Percentiles rank a stretch among this genome's conserved stretches.
phyloP scores from a whole-genome alignment of 2,113 vertebrate species.

The Suricata suricatta region DNA sequence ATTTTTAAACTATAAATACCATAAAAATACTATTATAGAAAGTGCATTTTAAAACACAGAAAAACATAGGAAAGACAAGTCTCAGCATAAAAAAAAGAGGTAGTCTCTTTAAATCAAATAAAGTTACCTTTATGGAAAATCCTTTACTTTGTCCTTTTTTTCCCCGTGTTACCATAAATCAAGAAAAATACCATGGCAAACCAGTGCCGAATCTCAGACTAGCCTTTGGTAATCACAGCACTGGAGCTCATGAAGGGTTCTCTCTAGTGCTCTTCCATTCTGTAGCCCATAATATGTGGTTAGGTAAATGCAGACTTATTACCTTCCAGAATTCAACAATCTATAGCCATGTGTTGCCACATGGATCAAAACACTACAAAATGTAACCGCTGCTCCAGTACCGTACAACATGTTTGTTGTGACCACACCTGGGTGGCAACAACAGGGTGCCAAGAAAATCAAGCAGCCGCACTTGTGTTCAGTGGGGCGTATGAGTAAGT shows the following conservation, averaged over 20 bases:
- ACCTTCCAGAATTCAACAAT: not conserved
- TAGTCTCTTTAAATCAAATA: not conserved
- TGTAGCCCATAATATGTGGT: not conserved
- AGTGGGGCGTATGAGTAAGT: not conserved
- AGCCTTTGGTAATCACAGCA: not conserved
- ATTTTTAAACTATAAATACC: not conserved
- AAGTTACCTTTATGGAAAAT: not conserved
- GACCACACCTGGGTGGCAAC: not conserved
- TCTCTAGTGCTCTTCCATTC: not conserved
- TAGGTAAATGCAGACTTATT: not conserved
- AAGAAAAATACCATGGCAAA: not conserved
- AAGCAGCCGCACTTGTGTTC: not conserved
- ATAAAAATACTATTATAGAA: not conserved
- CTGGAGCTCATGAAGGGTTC: not conserved
- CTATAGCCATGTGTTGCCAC: not conserved
- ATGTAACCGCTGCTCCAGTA: not conserved
- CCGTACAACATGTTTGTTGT: not conserved
- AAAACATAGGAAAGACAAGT: not conserved
- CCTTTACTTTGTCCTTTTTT: not conserved
- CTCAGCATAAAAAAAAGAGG: not conserved
- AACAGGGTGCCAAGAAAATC: not conserved
- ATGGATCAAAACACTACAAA: not conserved
- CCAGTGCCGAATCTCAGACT: not conserved
- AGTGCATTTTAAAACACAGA: not conserved
- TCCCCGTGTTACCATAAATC: not conserved